Evolutionary conservation across 1,140 invertebrate species (phyloP).

Genomic region (Hypsibius dujardini): DNA sequence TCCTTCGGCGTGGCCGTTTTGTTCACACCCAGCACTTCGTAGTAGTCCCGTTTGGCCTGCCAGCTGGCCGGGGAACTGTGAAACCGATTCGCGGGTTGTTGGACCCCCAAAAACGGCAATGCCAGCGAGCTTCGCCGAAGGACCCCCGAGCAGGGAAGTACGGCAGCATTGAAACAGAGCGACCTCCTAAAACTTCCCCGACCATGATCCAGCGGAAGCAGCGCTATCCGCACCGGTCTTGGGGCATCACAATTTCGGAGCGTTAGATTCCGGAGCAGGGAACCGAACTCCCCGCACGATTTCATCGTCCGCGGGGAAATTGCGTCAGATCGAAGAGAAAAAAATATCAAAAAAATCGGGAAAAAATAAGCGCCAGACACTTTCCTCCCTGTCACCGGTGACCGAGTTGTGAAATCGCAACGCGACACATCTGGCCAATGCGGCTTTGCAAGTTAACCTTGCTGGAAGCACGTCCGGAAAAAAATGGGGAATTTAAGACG

Average conservation of each 20-base stretch:
- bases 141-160: not conserved
- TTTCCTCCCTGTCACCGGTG: too few relatives aligned
- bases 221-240: not conserved
- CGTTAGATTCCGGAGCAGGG: not conserved
- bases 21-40: slow-evolving; percentile 76
- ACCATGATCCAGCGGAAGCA: not conserved
- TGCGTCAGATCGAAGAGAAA: too few relatives aligned
- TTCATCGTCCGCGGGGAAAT: too few relatives aligned
- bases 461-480: too few relatives aligned
- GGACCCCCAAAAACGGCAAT: not conserved
- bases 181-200: not conserved
- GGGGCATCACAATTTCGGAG: not conserved
- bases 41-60: slow-evolving; percentile 56
- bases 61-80: slow-evolving; percentile 16
- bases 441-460: too few relatives aligned
- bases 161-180: not conserved
- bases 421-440: too few relatives aligned
- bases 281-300: not conserved
- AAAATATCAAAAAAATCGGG: too few relatives aligned
- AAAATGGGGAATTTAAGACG: too few relatives aligned
- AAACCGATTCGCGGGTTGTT: slow-evolving; percentile 6
- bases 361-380: too few relatives aligned
- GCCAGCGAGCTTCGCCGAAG: not conserved
- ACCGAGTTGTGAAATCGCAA: too few relatives aligned
- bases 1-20: slow-evolving; percentile 75